Evolutionary conservation across 2,888 invertebrate genomes (phyloP), one percentile per base, ranked within the genome.

Genomic region (Subacronicta megacephala): DNA sequence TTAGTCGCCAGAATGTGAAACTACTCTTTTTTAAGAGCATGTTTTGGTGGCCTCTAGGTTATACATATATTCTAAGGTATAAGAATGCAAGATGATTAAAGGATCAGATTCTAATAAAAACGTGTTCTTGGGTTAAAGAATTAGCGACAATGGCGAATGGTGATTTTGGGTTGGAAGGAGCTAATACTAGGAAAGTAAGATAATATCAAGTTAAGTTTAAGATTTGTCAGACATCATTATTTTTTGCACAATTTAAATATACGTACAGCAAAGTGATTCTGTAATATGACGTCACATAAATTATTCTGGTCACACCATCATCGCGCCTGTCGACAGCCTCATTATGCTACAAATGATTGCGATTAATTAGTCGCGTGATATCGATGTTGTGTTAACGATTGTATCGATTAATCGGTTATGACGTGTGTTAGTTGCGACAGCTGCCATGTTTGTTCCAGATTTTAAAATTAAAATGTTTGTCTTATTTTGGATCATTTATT

Each of bases 301-400:
- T 75, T 66, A 74, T 69, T 72, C 72, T 57, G 70, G 60, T 57
- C 61, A 62, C 69, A 72, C 63, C 37, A 3, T 43, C 56, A 53
- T 37, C 38, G 53, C 29, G 41, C 31, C 36, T 52, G 63, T 58
- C 67, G 62, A 70, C 69, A 57, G 44, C 42, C 59, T 76, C 77
- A 76, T 75, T 73, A 76, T 76, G 42, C 61, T 55, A 50, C 44
- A 53, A 60, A 66, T 64, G 51, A 61, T 35, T 53, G 37, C 64
- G 61, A 67, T 64, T 75, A 69, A 67, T 70, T 72, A 66, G 59
- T 69, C 49, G 71, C 36, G 29, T 38, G 53, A 16, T 63, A 68
- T 72, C 67, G 62, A 65, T 62, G 37, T 47, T 41, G 49, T 68
- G 63, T 64, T 67, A 61, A 67, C 49, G 42, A 60, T 63, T 49